Evolutionary conservation across 2,797 vertebrate species (phyloP), one percentile per base, ranked within the genome.

Genomic region (Bovichtus variegatus): DNA sequence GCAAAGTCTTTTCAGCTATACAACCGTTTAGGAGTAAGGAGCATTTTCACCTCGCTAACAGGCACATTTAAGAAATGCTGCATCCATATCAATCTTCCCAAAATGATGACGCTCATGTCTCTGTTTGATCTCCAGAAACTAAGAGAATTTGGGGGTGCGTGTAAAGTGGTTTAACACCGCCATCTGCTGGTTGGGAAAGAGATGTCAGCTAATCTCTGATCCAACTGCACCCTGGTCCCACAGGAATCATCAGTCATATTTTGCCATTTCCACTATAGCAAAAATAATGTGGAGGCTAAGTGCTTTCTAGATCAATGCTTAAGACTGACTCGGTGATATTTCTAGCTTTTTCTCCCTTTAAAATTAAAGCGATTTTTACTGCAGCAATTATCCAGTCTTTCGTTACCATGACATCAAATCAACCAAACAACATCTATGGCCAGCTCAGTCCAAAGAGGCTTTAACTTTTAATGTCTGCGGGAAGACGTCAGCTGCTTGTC

Each of bases 111-210:
- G 83, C 80, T 85, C 3, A 13, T 68, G 65, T 76, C 87, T 93
- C 91, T 93, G 90, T 92, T 80, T 86, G 78, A 76, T 91, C 90
- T 87, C 80, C 71, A 79, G 81, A 81, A 86, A 88, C 34, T 19
- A n/a, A 31, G 25, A 62, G 67, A 77, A 29, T 64, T 66, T 65
- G n/a, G 29, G 27, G 47, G 11, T 12, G 67, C 13, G 13, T 13
- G 15, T 47, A 68, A 2, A 23, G 65, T 82, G 79, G 80, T 59
- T 38, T 8, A 57, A 86, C 62, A 72, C 13, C 73, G 81, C 89
- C 92, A 91, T 73, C 93, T 94, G 85, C 79, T 92, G 94, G 86
- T 6, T 5, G n/a, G 6, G 6, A 36, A 29, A 29, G 2, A 74
- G 27, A 69, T 53, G 1, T 21, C 68, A 53, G 21, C 64, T 54